Base-by-base conservation (phyloP, 2,113 vertebrate genomes). In the Scytalopus superciliaris region DNA sequence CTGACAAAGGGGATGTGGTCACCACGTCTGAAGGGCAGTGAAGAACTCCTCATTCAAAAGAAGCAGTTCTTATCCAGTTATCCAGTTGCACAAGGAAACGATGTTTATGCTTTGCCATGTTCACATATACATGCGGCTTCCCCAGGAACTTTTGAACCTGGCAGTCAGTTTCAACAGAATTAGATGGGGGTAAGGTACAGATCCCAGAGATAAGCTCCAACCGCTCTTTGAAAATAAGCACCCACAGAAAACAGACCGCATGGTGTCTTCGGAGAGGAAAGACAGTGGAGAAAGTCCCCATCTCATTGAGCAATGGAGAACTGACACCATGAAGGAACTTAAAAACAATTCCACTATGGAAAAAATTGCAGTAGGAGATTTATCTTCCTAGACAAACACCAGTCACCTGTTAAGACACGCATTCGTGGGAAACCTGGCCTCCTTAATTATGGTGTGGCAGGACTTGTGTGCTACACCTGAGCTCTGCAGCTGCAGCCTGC, bases 121-220 rank as follows among this genome's bases (percentile, higher is more conserved):
- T 66, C 85, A 70, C 23, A 35, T 8, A 33, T 5, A 27, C 10
- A 5, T 2, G 2, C 15, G 49, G 21, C 39, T 81, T 73, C 90
- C n/a, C 60, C 60, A 75, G 70, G 60, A 93, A 68, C 85, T 94
- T 89, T 75, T 90, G 91, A 92, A 95, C 89, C 56, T 35, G 44
- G 33, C 22, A 1, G 47, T 57, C 67, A 93, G 33, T 64, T 89
- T 64, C 80, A 89, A 44, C 5, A 15, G 83, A 44, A 78, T n/a
- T 23, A 44, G 13, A 28, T 1, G 13, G 56, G 68, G 73, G 28
- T 84, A 96, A 95, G 80, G 86, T 92, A 56, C 60, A 2, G 66
- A 84, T 74, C 12, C 28, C 80, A 49, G 52, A 72, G 89, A 92
- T 89, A 94, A 96, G 27, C 31, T 78, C 56, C 79, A 90, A 84